These are phyloP conservation scores for Ciona savignyi DNA, from an alignment of 23 tunicate species.

Conservation along the genomic window DNA sequence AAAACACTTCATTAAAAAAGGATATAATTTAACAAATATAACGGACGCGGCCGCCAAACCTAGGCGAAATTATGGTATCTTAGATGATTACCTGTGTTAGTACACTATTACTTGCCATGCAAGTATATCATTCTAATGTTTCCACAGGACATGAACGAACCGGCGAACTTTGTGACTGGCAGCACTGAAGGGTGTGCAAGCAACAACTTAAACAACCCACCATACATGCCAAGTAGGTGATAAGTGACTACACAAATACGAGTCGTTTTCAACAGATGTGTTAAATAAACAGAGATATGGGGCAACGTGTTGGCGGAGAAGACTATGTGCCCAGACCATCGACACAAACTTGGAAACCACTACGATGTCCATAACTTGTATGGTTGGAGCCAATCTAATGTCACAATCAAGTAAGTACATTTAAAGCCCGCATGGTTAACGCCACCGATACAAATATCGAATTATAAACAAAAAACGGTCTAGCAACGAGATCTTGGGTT, in stretches of 20 bases:
- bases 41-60: too few relatives aligned
- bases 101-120: too few relatives aligned
- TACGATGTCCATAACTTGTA: constrained; percentile 91
- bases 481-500: too few relatives aligned
- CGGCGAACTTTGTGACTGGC: constrained; percentile 94
- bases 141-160: constrained; percentile 99
- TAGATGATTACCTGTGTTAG: too few relatives aligned
- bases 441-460: too few relatives aligned
- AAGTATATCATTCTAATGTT: too few relatives aligned
- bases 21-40: too few relatives aligned
- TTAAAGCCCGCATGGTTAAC: too few relatives aligned
- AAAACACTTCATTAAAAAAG: too few relatives aligned
- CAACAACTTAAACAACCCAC: constrained; percentile 80
- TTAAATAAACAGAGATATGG: constrained; percentile 68
- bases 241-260: neutral
- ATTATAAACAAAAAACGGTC: too few relatives aligned
- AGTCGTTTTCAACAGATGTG: too few relatives aligned
- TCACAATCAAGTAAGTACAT: constrained; percentile 55
- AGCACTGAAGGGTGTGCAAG: constrained; percentile 62
- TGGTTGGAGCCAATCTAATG: constrained; percentile 73
- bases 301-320: constrained; percentile 85
- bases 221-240: constrained; percentile 76
- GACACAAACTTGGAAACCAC: constrained; percentile 59
- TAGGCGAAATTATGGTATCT: too few relatives aligned
- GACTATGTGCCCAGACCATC: constrained; percentile 80